These are phyloP conservation scores for Malacosoma neustria DNA, from an alignment of 2,888 invertebrate species.

Conservation along the genomic window DNA sequence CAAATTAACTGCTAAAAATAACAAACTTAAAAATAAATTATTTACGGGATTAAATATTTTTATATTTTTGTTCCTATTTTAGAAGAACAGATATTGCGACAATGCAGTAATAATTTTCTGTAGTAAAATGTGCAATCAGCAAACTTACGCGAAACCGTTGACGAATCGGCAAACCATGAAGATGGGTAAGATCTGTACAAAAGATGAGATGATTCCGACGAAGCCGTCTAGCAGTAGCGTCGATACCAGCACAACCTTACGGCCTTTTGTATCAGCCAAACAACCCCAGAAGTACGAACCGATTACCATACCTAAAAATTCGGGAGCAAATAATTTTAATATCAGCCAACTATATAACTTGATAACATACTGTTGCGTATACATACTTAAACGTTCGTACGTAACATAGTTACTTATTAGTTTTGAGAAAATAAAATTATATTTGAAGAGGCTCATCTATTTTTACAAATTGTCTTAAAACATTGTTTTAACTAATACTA, in stretches of 20 bases:
- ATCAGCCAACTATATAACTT: background rate
- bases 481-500: too few species aligned
- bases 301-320: constrained; percentile 81
- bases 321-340: background rate
- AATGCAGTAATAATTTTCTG: too few species aligned
- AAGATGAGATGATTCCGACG: constrained; percentile 81
- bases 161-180: constrained; percentile 84
- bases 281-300: constrained; percentile 92
- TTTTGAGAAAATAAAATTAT: too few species aligned
- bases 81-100: too few species aligned
- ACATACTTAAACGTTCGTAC: too few species aligned
- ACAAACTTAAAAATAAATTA: background rate
- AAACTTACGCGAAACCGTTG: constrained; percentile 88
- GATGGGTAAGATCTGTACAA: constrained; percentile 81
- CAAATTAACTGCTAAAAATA: too few species aligned
- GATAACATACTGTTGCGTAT: too few species aligned
- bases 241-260: constrained; percentile 82
- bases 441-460: too few species aligned
- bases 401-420: too few species aligned
- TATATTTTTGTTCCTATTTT: constrained; percentile 1
- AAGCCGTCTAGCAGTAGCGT: constrained; percentile 83
- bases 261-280: constrained; percentile 87
- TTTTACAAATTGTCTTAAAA: too few species aligned
- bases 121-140: too few species aligned
- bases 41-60: constrained; percentile 3